These are phyloP conservation scores for Tineola bisselliella DNA, from an alignment of 2,888 invertebrate species.

Conservation along the genomic window DNA sequence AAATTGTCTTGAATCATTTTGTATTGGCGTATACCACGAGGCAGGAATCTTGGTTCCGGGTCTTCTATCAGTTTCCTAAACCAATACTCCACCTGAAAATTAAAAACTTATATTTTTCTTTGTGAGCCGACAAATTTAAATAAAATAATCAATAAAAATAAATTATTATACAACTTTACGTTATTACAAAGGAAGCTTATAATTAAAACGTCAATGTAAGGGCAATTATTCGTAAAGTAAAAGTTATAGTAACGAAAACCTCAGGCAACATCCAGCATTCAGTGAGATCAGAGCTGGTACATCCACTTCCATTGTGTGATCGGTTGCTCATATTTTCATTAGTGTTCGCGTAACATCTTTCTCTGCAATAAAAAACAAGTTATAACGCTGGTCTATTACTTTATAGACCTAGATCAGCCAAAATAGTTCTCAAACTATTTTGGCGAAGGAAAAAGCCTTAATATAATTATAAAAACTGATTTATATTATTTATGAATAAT, in stretches of 20 bases:
- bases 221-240: too few species aligned
- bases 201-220: too few species aligned
- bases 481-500: too few species aligned
- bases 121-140: too few species aligned
- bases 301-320: conserved; percentile 42
- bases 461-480: too few species aligned
- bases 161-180: too few species aligned
- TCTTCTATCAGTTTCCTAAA: conserved; percentile 53
- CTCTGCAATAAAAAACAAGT: conserved; percentile 44
- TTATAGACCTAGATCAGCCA: too few species aligned
- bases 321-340: conserved; percentile 42
- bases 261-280: conserved; percentile 72
- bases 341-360: conserved; percentile 48
- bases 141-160: too few species aligned
- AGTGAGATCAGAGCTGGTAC: conserved; percentile 54
- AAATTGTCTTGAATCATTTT: conserved; percentile 53
- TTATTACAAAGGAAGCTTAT: too few species aligned
- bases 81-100: conserved; percentile 56
- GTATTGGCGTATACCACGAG: conserved; percentile 50
- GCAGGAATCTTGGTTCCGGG: conserved; percentile 36
- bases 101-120: background rate
- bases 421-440: too few species aligned
- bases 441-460: too few species aligned
- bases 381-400: too few species aligned
- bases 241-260: conserved; percentile 26